These are phyloP conservation scores for Theretra japonica DNA, from an alignment of 2,888 invertebrate genomes.

Conservation along the genomic window DNA sequence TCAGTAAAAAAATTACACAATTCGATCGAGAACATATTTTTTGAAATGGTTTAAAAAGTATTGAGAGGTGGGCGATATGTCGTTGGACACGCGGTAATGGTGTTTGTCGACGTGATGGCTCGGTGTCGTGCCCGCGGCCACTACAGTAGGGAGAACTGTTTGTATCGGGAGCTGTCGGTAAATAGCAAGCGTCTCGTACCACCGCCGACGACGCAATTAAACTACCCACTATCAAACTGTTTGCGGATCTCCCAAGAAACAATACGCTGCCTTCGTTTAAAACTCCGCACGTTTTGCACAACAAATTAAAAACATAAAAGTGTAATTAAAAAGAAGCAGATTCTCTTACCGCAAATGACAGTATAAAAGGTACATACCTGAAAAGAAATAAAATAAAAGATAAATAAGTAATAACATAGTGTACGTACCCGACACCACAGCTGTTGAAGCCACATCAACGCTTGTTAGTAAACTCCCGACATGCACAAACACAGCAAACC, in stretches of 20 bases:
- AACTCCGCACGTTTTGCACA: background rate
- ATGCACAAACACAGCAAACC: constrained; percentile 3
- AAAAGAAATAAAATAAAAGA: constrained; percentile 31
- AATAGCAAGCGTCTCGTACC: background rate
- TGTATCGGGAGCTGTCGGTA: background rate
- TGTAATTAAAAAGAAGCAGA: background rate
- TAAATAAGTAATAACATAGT: background rate
- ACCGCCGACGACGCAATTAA: background rate
- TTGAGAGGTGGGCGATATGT: background rate
- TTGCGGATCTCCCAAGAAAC: too few relatives aligned
- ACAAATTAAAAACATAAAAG: background rate
- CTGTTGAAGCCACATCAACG: background rate
- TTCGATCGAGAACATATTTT: background rate
- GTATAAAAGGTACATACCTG: constrained; percentile 35
- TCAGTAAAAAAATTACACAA: too few relatives aligned
- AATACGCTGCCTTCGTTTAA: background rate
- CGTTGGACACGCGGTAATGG: background rate
- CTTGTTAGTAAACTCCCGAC: constrained; percentile 13
- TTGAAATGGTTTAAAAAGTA: constrained; percentile 1
- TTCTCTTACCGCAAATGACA: constrained; percentile 2
- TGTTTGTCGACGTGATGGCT: background rate
- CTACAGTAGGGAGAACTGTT: background rate
- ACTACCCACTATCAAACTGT: background rate
- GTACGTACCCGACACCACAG: constrained; percentile 3
- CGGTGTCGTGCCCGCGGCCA: background rate